phyloP scores from a whole-genome alignment of 23 tunicate species.

The Halocynthia aurantium region DNA sequence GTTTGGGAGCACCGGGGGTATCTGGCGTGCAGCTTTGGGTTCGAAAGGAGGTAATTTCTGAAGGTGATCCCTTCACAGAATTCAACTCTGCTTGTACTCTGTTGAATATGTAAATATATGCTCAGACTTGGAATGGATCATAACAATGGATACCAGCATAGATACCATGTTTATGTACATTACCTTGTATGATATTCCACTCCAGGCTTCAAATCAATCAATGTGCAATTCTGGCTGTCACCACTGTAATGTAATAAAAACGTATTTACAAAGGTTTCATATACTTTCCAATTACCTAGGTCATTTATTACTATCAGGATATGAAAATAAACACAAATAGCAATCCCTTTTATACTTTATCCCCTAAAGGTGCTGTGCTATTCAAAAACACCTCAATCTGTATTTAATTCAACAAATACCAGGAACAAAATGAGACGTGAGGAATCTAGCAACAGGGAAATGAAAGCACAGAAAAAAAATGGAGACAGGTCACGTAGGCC shows the following conservation, averaged over 20 bases:
- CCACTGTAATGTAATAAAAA: constrained; percentile 23
- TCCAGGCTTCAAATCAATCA: constrained; percentile 50
- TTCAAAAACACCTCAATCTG: no score
- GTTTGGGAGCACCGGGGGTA: constrained; percentile 53
- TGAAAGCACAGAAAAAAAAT: background rate
- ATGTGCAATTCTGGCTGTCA: background rate
- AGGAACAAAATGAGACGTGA: no score
- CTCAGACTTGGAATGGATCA: background rate
- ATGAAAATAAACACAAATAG: no score
- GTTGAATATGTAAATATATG: background rate
- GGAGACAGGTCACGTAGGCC: background rate
- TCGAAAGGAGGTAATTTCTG: constrained; percentile 46
- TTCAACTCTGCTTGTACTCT: constrained; percentile 47
- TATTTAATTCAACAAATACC: no score
- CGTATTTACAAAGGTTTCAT: background rate
- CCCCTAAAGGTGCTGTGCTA: no score
- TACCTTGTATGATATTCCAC: constrained; percentile 44
- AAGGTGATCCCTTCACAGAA: constrained; percentile 14
- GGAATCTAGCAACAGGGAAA: no score
- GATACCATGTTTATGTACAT: background rate
- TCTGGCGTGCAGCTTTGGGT: constrained; percentile 56
- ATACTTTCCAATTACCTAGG: no score
- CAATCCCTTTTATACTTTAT: no score
- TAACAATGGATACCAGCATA: background rate
- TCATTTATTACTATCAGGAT: no score